Evolutionary conservation across 2,888 invertebrate species (phyloP).

Genomic region (Andricus quercusramuli): DNA sequence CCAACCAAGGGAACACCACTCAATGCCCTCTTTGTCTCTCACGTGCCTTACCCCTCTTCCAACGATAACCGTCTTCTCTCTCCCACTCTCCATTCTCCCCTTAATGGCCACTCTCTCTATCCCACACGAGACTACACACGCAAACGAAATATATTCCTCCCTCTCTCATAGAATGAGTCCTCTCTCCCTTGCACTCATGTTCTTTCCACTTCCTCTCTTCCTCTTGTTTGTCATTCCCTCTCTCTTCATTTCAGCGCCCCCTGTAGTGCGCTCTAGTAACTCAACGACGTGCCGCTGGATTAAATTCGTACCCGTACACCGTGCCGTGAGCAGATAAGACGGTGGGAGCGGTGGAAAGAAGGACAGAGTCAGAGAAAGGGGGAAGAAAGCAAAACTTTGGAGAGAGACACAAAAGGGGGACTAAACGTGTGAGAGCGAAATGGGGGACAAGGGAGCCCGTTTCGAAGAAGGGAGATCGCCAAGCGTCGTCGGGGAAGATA

Average conservation of each 20-base stretch:
- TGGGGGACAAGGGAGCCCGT: slow-evolving; percentile 45
- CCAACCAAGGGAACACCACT: slow-evolving; percentile 44
- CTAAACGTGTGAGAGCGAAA: slow-evolving; percentile 48
- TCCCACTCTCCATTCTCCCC: slow-evolving; percentile 54
- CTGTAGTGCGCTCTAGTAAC: slow-evolving; percentile 72
- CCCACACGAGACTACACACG: slow-evolving; percentile 56
- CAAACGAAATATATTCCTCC: slow-evolving; percentile 57
- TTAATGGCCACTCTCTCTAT: slow-evolving; percentile 51
- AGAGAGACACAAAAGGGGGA: slow-evolving; percentile 41
- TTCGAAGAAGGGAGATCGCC: slow-evolving; percentile 52
- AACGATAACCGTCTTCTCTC: slow-evolving; percentile 45
- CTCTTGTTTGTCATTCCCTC: slow-evolving; percentile 46
- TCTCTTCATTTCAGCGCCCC: slow-evolving; percentile 68
- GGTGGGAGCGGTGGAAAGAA: slow-evolving; percentile 46
- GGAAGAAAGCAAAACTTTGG: slow-evolving; percentile 48
- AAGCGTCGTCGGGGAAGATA: slow-evolving; percentile 62
- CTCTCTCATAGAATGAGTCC: slow-evolving; percentile 76
- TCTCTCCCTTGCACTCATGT: slow-evolving; percentile 46
- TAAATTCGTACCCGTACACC: slow-evolving; percentile 71
- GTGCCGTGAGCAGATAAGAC: slow-evolving; percentile 61
- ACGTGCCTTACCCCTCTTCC: slow-evolving; percentile 43
- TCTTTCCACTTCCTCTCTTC: slow-evolving; percentile 44
- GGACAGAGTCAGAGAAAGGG: slow-evolving; percentile 54
- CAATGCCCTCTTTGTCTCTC: slow-evolving; percentile 45
- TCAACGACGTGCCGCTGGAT: slow-evolving; percentile 76